phyloP scores from a whole-genome alignment of 2,888 invertebrate species.

The Epistrophe eligans region DNA sequence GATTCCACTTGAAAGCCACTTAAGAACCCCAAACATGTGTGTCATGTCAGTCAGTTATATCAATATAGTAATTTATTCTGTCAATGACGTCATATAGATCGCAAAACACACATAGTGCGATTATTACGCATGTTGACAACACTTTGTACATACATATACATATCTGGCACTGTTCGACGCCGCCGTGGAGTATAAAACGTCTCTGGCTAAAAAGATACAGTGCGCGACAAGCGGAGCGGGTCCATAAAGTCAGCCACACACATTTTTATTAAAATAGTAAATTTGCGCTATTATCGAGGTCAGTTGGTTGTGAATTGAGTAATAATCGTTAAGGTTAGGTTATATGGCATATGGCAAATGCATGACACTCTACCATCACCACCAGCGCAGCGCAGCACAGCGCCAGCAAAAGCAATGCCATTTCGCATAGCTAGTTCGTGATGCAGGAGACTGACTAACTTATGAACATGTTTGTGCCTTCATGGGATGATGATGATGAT shows the following conservation, averaged over 20 bases:
- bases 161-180: slow-evolving; percentile 2
- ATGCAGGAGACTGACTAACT: slow-evolving; percentile 48
- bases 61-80: slow-evolving; percentile 32
- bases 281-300: slow-evolving; percentile 76
- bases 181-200: neutral
- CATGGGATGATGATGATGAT: slow-evolving; percentile 32
- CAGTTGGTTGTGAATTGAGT: slow-evolving; percentile 74
- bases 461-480: slow-evolving; percentile 40
- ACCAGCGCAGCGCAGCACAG: slow-evolving; percentile 9
- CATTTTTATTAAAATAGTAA: slow-evolving; percentile 67
- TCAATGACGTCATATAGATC: slow-evolving; percentile 67
- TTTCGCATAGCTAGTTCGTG: slow-evolving; percentile 35
- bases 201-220: slow-evolving; percentile 11
- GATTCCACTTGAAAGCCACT: slow-evolving; percentile 56
- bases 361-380: slow-evolving; percentile 60
- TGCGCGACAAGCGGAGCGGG: slow-evolving; percentile 26
- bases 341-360: slow-evolving; percentile 72
- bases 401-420: slow-evolving; percentile 27
- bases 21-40: slow-evolving; percentile 57
- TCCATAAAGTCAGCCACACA: slow-evolving; percentile 47
- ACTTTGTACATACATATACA: neutral
- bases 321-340: slow-evolving; percentile 76
- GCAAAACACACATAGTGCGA: slow-evolving; percentile 39
- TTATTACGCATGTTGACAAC: slow-evolving; percentile 61
- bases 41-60: slow-evolving; percentile 9